Percentiles rank a stretch among this genome's conserved stretches.
Evolutionary conservation across 2,888 invertebrate species (phyloP).

Genomic region (Cephus sareptanus): DNA sequence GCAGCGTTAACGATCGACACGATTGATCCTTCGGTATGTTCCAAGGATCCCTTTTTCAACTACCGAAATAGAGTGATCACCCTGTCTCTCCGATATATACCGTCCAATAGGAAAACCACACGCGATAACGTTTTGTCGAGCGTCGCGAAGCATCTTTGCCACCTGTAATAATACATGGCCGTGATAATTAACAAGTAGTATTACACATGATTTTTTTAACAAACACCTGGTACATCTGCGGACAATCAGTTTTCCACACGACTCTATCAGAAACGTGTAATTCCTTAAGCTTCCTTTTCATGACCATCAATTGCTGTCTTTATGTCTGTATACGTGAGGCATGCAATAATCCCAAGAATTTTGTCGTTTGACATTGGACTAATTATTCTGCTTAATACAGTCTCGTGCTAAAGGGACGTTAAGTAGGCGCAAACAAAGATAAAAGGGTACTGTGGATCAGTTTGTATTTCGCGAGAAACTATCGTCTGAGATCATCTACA

Average conservation of each 20-base stretch:
- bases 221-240: slow-evolving; percentile 20
- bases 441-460: not conserved
- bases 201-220: slow-evolving; percentile 49
- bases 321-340: not conserved
- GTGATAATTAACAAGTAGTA: slow-evolving; percentile 59
- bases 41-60: too few species aligned
- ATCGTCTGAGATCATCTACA: not conserved
- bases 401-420: not conserved
- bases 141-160: slow-evolving; percentile 19
- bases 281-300: not conserved
- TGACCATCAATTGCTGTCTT: not conserved
- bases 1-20: not conserved
- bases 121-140: not conserved
- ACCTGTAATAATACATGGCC: slow-evolving; percentile 5
- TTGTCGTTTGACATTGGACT: not conserved
- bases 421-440: not conserved
- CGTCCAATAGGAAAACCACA: not conserved
- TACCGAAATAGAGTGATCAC: too few species aligned
- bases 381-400: not conserved
- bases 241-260: too few species aligned
- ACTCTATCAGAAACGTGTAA: not conserved
- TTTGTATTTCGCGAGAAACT: not conserved
- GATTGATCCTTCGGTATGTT: not conserved
- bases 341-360: not conserved
- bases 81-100: not conserved